Evolutionary conservation across 2,888 invertebrate genomes (phyloP), one percentile per base, ranked within the genome.

Genomic region (Rotaria magnacalcarata): DNA sequence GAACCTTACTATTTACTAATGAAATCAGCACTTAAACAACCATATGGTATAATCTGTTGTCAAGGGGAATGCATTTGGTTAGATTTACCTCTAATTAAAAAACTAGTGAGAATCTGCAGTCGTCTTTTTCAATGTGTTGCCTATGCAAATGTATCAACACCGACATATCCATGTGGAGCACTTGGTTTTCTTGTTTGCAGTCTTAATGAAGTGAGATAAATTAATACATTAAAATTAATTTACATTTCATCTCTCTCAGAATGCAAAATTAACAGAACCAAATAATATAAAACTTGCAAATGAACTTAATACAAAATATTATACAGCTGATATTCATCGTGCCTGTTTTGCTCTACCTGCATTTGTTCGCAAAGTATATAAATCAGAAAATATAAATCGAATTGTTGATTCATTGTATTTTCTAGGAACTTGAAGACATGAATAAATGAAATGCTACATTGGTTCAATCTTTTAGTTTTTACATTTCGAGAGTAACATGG

Each of bases 131-230:
- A 94, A 0, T 93, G 93, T 0, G 95, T 95, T 0, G 93, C 93
- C 3, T 98, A 96, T 90, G 96, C 94, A 0, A 93, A 93, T 85
- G 94, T 95, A 0, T 94, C 94, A 11, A 96, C 97, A 0, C 96
- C 98, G 0, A 96, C 97, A 0, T 99, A 99, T 91, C 97, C 99
- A 0, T 95, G 96, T 50, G 99, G 99, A 0, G 95, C 96, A 91
- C 98, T 99, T 89, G 98, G 98, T 0, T 97, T 96, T 90, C 93
- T 97, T 3, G 93, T 99, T 74, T 97, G 96, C 34, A 94, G 95
- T 85, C 92, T 94, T 74, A 93, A 94, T 89, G 90, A 91, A 84
- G 93, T 93, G 90, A 91, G 50, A 91, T 47, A 19, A 43, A 47
- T 11, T 67, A 3, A 16, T 67, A 0, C 11, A 14, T 34, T 16